Evolutionary conservation across 2,797 vertebrate genomes (phyloP).

Genomic region (Lepidocolaptes lacrymiger): DNA sequence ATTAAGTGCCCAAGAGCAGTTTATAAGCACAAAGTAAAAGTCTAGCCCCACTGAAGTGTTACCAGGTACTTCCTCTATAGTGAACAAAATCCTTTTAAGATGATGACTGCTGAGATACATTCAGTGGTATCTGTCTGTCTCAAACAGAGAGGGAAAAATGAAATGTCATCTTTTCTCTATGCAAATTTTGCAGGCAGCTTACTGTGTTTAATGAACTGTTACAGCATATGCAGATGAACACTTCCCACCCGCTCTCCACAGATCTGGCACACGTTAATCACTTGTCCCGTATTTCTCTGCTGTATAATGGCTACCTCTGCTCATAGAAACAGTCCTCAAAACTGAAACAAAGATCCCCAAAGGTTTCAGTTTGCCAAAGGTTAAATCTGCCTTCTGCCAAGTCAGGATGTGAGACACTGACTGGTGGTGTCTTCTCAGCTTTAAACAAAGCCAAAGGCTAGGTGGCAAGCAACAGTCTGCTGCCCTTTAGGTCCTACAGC

Average conservation of each 20-base stretch:
- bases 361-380: neutral
- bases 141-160: neutral
- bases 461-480: neutral
- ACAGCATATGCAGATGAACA: slow-evolving; percentile 46
- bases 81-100: neutral
- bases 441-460: neutral
- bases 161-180: slow-evolving; percentile 25
- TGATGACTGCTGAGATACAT: neutral
- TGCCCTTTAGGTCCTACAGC: neutral
- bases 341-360: neutral
- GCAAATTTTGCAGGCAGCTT: slow-evolving; percentile 42
- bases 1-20: neutral
- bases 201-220: slow-evolving; percentile 40
- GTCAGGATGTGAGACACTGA: neutral
- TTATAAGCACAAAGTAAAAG: neutral
- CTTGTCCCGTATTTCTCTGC: slow-evolving; percentile 39
- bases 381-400: neutral
- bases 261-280: slow-evolving; percentile 41
- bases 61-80: neutral
- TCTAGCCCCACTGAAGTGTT: neutral
- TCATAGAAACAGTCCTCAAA: neutral
- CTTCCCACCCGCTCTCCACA: slow-evolving; percentile 36
- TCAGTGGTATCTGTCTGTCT: neutral
- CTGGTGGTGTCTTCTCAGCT: neutral
- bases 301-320: slow-evolving; percentile 11